Evolutionary conservation across 92 coral and sea anemone species (phyloP).

Genomic region (Porites rus): DNA sequence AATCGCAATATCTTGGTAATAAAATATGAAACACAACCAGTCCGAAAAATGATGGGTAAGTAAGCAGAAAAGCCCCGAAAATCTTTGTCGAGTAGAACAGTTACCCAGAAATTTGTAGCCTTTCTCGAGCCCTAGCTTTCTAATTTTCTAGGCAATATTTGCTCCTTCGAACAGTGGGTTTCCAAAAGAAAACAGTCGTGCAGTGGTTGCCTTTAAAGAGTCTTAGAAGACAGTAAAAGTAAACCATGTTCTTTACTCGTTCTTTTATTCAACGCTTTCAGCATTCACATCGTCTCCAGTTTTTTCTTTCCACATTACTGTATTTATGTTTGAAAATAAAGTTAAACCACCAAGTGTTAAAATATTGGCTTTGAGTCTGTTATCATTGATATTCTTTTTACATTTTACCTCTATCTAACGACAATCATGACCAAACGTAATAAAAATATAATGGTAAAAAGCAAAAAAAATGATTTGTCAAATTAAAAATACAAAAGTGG

Average conservation of each 20-base stretch:
- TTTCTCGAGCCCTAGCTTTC: no score
- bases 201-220: no score
- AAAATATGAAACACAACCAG: no score
- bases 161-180: no score
- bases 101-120: no score
- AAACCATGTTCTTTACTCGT: neutral
- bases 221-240: neutral
- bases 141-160: no score
- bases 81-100: no score
- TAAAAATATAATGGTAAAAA: neutral
- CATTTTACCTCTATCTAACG: slow-evolving; percentile 12
- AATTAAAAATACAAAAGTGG: neutral
- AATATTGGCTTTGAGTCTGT: slow-evolving; percentile 53
- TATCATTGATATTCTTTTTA: slow-evolving; percentile 12
- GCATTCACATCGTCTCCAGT: neutral
- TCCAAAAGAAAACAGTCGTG: no score
- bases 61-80: no score
- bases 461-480: slow-evolving; percentile 6
- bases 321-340: slow-evolving; percentile 54
- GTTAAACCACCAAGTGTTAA: slow-evolving; percentile 47
- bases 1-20: no score
- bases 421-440: slow-evolving; percentile 20
- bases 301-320: slow-evolving; percentile 24
- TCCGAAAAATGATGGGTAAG: no score
- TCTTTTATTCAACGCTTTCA: slow-evolving; percentile 33